Base-by-base conservation (phyloP, 2,113 vertebrate species). In the Neodon shergylaensis region DNA sequence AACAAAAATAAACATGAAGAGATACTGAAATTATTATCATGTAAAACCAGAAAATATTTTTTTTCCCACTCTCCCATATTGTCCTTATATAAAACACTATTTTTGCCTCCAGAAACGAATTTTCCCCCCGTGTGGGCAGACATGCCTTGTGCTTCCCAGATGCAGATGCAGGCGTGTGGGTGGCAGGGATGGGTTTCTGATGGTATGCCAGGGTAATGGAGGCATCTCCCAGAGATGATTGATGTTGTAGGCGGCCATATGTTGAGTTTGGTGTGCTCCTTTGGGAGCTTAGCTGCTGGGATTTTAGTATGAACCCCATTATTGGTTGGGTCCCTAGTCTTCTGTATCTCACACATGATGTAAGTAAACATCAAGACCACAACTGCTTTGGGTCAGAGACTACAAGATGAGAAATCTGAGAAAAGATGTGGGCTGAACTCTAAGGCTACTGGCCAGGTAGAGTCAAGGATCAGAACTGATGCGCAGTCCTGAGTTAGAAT, bases 31-130 rank as follows among this genome's bases (percentile, higher is more conserved):
- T 94, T 94, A 96, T 97, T 94, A 92, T 82, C 95, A 88, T 92
- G 72, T 89, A 92, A 95, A 88, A 96, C 92, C 88, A 97, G 84
- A 74, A 95, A 91, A 94, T 77, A 83, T 72, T 92, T 91, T 92
- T 91, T 78, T 92, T 93, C 81, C 92, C 82, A 94, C 94, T 91
- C 86, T 96, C 70, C 95, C 96, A 96, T 96, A 98, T 87, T 94
- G 94, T 94, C 88, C 95, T 98, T 97, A 97, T 68, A 88, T 96
- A 96, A 97, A 96, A 39, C 73, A 84, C 95, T 97, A 92, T 95
- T 97, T 98, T 95, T 97, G 82, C 63, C 73, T 91, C 81, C 52
- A 94, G 88, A 94, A 95, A 65, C 84, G 54, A 94, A 76, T 94
- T 95, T 94, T 72, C 58, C 36, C 76, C 74, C 74, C 28, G 14